Evolutionary conservation across 2,113 vertebrate genomes (phyloP).

Genomic region (Leiothrix lutea): DNA sequence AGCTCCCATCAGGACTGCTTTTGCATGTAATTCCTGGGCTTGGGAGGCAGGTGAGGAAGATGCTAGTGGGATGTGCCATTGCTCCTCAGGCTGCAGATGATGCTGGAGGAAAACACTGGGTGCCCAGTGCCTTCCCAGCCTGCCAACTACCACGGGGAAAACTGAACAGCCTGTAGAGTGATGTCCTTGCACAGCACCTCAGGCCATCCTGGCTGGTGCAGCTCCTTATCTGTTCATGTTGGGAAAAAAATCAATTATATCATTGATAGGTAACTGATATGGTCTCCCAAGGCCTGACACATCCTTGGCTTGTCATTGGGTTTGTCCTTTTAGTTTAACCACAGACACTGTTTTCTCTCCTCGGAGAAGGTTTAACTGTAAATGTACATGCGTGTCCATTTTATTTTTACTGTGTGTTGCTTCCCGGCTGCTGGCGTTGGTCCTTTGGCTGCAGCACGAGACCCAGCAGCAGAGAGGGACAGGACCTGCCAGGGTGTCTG

Average conservation of each 20-base stretch:
- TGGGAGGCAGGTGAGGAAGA: not conserved
- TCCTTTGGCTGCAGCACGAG: not conserved
- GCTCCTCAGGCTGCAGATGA: not conserved
- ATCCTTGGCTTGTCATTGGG: not conserved
- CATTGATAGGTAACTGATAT: not conserved
- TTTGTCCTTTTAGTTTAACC: constrained; percentile 29
- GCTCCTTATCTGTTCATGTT: not conserved
- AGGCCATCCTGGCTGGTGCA: not conserved
- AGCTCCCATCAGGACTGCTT: not conserved
- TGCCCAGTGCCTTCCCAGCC: not conserved
- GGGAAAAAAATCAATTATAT: not conserved
- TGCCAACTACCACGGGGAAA: fast-evolving
- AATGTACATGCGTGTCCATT: not conserved
- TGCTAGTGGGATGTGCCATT: not conserved
- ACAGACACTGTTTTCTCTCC: not conserved
- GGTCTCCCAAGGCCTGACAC: not conserved
- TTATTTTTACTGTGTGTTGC: not conserved
- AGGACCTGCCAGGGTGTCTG: not conserved
- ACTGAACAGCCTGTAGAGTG: not conserved
- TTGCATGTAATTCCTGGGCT: not conserved
- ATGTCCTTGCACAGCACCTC: not conserved
- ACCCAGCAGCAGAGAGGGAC: not conserved
- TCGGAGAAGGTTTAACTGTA: not conserved
- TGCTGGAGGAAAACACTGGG: not conserved
- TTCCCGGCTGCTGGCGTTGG: not conserved